Conservation (phyloP, 2,113 vertebrate genomes). For the Acinonyx jubatus region DNA sequence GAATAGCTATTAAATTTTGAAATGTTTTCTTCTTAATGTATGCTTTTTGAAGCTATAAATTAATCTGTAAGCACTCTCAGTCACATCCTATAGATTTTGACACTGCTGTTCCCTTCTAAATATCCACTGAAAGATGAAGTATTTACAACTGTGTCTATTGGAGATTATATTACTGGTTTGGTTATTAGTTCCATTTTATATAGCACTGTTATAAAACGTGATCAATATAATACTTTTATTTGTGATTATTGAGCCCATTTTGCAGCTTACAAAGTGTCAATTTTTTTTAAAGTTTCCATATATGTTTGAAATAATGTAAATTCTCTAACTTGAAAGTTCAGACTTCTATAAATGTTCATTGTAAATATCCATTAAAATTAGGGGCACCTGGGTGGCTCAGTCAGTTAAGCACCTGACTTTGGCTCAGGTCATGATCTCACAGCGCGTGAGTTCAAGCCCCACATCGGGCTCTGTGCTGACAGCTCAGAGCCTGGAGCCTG, state of each 20-base stretch:
- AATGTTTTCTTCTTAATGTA: background rate
- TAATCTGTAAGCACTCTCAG: background rate
- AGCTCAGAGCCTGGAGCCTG: no score
- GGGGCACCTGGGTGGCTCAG: no score
- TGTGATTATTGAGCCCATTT: background rate
- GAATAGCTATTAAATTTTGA: background rate
- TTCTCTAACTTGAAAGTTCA: background rate
- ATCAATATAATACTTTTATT: background rate
- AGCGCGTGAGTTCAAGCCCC: no score
- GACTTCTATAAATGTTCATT: background rate
- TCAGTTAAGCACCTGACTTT: no score
- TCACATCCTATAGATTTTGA: background rate
- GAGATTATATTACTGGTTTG: background rate
- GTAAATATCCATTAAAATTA: background rate
- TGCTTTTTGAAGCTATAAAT: background rate
- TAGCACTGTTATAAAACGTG: background rate
- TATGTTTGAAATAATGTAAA: constrained; percentile 4
- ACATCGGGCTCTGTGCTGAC: no score
- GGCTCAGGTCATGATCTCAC: no score
- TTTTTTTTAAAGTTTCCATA: background rate
- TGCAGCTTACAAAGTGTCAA: background rate
- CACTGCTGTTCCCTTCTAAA: background rate
- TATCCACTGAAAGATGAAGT: background rate
- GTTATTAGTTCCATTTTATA: background rate
- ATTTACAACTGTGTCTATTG: background rate